These are phyloP conservation scores for Macroramphosus scolopax DNA, from an alignment of 2,797 vertebrate genomes.

Conservation along the genomic window DNA sequence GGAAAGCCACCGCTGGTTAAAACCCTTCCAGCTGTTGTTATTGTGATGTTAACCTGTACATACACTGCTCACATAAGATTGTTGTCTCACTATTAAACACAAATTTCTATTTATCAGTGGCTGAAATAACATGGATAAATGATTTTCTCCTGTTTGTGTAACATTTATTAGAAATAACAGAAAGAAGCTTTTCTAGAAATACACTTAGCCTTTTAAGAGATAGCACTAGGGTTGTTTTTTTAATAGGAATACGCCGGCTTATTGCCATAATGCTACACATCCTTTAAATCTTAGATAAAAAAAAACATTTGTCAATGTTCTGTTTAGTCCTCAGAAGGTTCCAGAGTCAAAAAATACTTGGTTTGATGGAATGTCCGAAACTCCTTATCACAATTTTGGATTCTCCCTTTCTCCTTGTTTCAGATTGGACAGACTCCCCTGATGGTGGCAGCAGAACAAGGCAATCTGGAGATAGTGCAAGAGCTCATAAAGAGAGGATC, in stretches of 20 bases:
- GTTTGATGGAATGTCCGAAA: too few species aligned
- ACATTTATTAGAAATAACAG: background rate
- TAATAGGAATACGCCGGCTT: too few species aligned
- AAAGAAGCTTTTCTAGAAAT: background rate
- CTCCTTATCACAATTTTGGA: too few species aligned
- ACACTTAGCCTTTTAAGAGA: background rate
- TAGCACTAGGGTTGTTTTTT: too few species aligned
- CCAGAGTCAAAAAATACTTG: conserved; percentile 5
- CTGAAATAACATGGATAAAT: background rate
- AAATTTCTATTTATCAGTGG: background rate
- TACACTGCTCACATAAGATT: too few species aligned
- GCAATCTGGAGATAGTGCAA: conserved; percentile 92
- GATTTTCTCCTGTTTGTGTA: background rate
- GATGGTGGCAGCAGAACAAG: conserved; percentile 95
- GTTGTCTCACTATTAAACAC: too few species aligned
- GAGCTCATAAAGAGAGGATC: conserved; percentile 93
- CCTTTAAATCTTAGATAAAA: too few species aligned
- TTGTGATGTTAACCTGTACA: too few species aligned
- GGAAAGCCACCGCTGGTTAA: too few species aligned
- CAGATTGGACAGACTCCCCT: conserved; percentile 80
- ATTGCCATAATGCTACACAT: background rate
- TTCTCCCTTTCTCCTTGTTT: conserved; percentile 15
- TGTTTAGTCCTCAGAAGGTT: conserved; percentile 8
- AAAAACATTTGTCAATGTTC: too few species aligned
- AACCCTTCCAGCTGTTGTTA: too few species aligned